Conservation (phyloP, 2,888 invertebrate genomes). For the Cyclophora punctaria region DNA sequence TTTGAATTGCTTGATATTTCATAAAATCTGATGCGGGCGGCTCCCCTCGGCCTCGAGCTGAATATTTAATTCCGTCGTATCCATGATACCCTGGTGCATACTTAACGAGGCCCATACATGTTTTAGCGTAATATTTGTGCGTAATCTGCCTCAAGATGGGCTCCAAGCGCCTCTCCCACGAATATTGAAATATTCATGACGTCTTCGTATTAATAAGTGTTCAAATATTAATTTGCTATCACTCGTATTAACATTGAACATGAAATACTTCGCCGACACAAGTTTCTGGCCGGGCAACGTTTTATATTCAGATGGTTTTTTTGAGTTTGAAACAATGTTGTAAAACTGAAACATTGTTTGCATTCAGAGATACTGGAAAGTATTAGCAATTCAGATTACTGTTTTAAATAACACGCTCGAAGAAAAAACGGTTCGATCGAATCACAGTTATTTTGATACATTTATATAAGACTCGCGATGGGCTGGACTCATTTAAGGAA, state of each 20-base stretch:
- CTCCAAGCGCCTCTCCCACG: no score
- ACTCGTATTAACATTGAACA: no score
- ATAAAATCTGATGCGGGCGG: not conserved
- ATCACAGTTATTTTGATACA: constrained; percentile 11
- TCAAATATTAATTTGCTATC: no score
- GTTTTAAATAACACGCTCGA: constrained; percentile 9
- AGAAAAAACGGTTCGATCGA: constrained; percentile 8
- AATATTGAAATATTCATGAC: no score
- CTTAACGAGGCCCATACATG: constrained; percentile 29
- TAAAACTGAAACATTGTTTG: constrained; percentile 13
- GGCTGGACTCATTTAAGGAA: no score
- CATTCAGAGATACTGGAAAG: constrained; percentile 5
- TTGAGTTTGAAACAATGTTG: constrained; percentile 1
- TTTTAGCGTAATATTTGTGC: no score
- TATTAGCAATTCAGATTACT: constrained; percentile 24
- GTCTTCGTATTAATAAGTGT: no score
- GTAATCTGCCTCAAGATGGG: no score
- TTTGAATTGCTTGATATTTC: not conserved
- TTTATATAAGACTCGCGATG: no score
- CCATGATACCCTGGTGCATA: constrained; percentile 43
- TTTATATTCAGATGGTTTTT: no score
- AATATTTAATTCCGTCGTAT: constrained; percentile 39
- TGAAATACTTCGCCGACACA: no score
- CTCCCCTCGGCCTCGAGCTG: constrained; percentile 14
- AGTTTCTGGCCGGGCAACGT: no score